phyloP scores from a whole-genome alignment of 2,113 vertebrate species.

The Rallus limicola region DNA sequence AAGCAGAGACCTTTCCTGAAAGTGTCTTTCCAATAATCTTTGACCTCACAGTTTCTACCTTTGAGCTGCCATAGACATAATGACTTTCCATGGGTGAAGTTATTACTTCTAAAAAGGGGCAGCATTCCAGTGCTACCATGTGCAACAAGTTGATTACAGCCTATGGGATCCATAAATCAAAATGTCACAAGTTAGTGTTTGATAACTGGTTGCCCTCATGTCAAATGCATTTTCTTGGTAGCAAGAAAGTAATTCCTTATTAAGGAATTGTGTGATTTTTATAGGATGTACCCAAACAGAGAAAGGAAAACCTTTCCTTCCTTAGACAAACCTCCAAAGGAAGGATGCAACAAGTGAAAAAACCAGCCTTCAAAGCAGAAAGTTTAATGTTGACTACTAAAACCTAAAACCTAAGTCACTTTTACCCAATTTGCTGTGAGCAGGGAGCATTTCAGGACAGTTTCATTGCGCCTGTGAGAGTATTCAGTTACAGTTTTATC shows the following conservation, averaged over 20 bases:
- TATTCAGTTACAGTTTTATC: conserved; percentile 38
- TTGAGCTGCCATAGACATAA: not conserved
- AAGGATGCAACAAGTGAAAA: not conserved
- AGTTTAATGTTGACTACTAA: not conserved
- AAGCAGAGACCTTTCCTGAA: not conserved
- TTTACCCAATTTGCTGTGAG: not conserved
- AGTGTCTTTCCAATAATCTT: not conserved
- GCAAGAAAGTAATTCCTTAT: not conserved
- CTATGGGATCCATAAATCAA: conserved; percentile 3
- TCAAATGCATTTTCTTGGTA: not conserved
- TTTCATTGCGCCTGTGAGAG: not conserved
- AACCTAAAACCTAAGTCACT: not conserved
- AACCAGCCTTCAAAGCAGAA: not conserved
- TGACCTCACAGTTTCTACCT: not conserved
- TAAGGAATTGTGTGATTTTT: not conserved
- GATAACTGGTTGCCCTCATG: not conserved
- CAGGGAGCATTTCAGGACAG: conserved; percentile 41
- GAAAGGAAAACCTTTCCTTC: not conserved
- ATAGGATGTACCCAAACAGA: not conserved
- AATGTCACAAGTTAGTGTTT: not conserved
- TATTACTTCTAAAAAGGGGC: not conserved
- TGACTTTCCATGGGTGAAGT: conserved; percentile 2
- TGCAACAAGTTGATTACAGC: conserved; percentile 19
- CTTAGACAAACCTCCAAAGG: not conserved
- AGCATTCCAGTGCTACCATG: conserved; percentile 29